Evolutionary conservation across 2,797 vertebrate species (phyloP), one percentile per base, ranked within the genome.

Genomic region (Hippocampus kuda): DNA sequence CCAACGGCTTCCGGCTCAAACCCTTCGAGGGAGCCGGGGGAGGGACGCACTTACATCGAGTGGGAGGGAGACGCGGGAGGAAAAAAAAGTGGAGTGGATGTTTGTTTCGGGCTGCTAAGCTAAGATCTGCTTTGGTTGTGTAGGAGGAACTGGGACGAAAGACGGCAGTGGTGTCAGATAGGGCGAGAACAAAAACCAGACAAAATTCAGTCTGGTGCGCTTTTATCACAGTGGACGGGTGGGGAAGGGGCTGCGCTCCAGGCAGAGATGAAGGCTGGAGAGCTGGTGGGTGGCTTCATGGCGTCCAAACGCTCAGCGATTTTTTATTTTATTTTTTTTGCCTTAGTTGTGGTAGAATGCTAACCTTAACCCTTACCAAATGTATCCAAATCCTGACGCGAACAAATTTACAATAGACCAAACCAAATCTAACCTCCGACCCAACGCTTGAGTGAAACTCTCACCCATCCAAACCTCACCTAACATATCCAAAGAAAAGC

Each of bases 1-100:
- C 81, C 86, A 86, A 22, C 84, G 79, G 90, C 91, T 93, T 91
- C 91, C 88, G 91, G 91, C 89, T 88, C 79, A 88, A 83, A 89
- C 85, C 86, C 85, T 91, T 83, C 79, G 86, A 89, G 89, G 89
- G 86, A 85, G 78, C 74, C 24, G 77, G 82, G 80, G 81, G 75
- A 82, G 81, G 85, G 82, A 85, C 73, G 77, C 34, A 8, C 34
- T 38, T 38, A 38, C 6, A 8, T 38, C 7, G 82, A 83, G 84
- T 86, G 81, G 85, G 85, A 85, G 85, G 79, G 74, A 83, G 81
- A 48, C 46, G 46, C 46, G 49, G 42, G 42, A 44, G 42, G 42
- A 13, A 44, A 84, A 81, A 81, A 83, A 87, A 84, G 42, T 24
- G 24, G 24, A 46, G n/a, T 46, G 22, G 27, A 65, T 46, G 59